Conservation (phyloP, 2,888 invertebrate genomes). For the Prosopocoilus inquinatus region DNA sequence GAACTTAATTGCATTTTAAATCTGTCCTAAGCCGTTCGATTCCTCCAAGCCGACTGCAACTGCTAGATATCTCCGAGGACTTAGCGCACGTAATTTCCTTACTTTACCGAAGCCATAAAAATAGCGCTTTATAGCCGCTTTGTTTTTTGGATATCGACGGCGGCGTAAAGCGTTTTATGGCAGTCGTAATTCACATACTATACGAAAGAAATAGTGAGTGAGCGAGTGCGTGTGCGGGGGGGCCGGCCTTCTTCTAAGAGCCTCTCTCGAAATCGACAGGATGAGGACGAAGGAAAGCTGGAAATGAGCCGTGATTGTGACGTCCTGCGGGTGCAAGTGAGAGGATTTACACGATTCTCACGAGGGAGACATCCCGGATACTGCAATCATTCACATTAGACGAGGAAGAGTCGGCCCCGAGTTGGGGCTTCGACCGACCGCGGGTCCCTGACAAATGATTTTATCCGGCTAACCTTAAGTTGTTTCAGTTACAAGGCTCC, state of each 20-base stretch:
- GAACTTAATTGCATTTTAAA: too few relatives aligned
- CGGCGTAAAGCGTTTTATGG: too few relatives aligned
- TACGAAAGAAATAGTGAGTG: background rate
- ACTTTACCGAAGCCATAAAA: too few relatives aligned
- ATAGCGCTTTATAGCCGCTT: too few relatives aligned
- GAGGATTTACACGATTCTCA: conserved; percentile 33
- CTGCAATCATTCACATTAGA: conserved; percentile 40
- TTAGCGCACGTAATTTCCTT: too few relatives aligned
- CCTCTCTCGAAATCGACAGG: conserved; percentile 33
- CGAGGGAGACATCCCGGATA: conserved; percentile 47
- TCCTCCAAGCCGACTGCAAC: too few relatives aligned
- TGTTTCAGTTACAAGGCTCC: background rate
- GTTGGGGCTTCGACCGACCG: conserved; percentile 37
- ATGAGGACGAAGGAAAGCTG: conserved; percentile 38
- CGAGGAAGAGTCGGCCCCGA: conserved; percentile 15
- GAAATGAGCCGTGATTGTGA: conserved; percentile 43
- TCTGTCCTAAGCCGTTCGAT: too few relatives aligned
- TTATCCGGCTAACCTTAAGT: conserved; percentile 32
- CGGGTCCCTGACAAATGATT: conserved; percentile 36
- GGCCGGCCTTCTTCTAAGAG: conserved; percentile 18
- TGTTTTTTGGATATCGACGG: too few relatives aligned
- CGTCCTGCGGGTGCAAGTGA: conserved; percentile 36
- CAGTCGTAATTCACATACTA: background rate
- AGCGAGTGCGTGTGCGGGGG: background rate
- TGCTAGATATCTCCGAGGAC: too few relatives aligned